These are phyloP conservation scores for Octodonta nipae DNA, from an alignment of 2,888 invertebrate genomes.

Conservation along the genomic window DNA sequence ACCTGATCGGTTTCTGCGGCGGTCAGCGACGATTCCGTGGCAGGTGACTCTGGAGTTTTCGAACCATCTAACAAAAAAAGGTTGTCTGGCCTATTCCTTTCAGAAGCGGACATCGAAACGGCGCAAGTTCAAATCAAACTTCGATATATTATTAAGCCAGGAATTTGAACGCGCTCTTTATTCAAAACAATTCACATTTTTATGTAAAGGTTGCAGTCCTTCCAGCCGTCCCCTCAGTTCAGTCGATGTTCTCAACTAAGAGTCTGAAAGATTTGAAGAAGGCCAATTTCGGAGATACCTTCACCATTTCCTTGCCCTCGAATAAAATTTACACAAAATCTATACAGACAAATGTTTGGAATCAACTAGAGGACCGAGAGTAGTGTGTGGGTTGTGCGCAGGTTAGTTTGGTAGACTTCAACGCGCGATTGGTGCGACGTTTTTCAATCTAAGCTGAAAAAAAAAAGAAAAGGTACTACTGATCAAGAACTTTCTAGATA, in stretches of 20 bases:
- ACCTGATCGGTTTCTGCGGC: conserved; percentile 88
- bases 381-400: conserved; percentile 89
- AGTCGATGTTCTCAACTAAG: conserved; percentile 51
- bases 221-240: conserved; percentile 44
- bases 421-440: conserved; percentile 91
- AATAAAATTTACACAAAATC: conserved; percentile 76
- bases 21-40: conserved; percentile 92
- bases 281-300: conserved; percentile 66
- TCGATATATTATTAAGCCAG: conserved; percentile 78
- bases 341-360: conserved; percentile 78
- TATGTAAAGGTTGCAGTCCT: conserved; percentile 66
- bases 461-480: conserved; percentile 32
- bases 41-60: conserved; percentile 86
- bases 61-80: conserved; percentile 64
- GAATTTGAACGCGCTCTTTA: conserved; percentile 66
- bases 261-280: conserved; percentile 55
- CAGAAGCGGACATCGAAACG: conserved; percentile 46
- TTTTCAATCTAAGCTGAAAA: too few species aligned
- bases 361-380: conserved; percentile 52
- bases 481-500: conserved; percentile 2
- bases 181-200: conserved; percentile 74
- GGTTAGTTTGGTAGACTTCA: conserved; percentile 90
- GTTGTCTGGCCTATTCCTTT: conserved; percentile 22
- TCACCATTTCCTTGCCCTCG: conserved; percentile 60
- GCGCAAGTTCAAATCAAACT: conserved; percentile 90